phyloP scores from a whole-genome alignment of 2,797 vertebrate species.

The Phoxinus dragarum region DNA sequence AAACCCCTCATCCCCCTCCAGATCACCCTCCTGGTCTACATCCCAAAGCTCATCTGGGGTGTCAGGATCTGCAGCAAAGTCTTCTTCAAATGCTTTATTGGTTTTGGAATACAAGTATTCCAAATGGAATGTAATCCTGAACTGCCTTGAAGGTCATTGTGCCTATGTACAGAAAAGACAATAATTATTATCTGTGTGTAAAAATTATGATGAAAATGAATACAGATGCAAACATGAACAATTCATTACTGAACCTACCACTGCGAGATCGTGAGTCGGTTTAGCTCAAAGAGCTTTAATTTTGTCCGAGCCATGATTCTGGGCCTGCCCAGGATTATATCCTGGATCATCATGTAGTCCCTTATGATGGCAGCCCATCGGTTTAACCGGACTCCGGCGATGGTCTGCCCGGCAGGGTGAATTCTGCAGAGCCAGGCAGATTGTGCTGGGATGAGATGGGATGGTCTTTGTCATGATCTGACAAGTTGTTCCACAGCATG shows the following conservation, averaged over 20 bases:
- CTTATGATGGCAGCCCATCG: background rate
- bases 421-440: background rate
- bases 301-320: background rate
- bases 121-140: no score
- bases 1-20: no score
- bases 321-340: background rate
- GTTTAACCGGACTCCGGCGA: background rate
- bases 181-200: no score
- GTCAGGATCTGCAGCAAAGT: no score
- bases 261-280: background rate
- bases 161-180: background rate
- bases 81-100: no score
- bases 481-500: background rate
- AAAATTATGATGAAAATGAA: background rate
- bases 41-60: no score
- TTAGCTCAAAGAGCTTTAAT: conserved; percentile 22
- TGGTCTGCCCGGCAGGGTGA: background rate
- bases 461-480: background rate
- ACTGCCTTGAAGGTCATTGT: no score
- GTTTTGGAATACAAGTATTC: no score
- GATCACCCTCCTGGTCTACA: no score
- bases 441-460: background rate
- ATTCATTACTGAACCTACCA: background rate
- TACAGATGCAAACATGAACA: background rate
- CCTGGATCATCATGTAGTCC: background rate